Evolutionary conservation across 1,140 invertebrate genomes (phyloP).

Genomic region (Apis cerana): DNA sequence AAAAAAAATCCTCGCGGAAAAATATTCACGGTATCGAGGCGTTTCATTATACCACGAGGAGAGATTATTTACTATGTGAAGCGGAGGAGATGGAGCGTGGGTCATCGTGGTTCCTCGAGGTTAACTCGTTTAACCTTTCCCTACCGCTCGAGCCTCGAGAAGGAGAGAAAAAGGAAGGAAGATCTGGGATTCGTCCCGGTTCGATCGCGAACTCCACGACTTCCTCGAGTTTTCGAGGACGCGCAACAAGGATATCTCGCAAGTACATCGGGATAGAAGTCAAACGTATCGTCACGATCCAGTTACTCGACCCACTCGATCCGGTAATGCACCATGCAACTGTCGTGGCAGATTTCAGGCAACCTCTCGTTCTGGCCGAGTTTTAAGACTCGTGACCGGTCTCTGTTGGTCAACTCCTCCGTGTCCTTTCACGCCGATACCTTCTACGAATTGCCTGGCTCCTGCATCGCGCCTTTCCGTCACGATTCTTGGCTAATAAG

Average conservation of each 20-base stretch:
- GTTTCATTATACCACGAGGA: constrained; percentile 23
- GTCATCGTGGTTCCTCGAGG: constrained; percentile 59
- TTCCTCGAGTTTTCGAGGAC: constrained; percentile 26
- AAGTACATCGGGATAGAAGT: constrained; percentile 37
- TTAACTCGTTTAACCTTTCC: constrained; percentile 76
- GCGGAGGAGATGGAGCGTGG: constrained; percentile 60
- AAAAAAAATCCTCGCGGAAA: background rate
- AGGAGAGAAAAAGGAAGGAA: background rate
- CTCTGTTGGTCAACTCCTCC: background rate
- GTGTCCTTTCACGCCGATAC: background rate
- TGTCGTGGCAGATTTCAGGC: constrained; percentile 24
- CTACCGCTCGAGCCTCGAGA: background rate
- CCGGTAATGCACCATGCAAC: constrained; percentile 6
- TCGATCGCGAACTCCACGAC: constrained; percentile 15
- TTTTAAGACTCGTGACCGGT: constrained; percentile 15
- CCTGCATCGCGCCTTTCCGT: background rate
- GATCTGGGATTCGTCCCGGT: constrained; percentile 41
- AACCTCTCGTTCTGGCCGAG: constrained; percentile 28
- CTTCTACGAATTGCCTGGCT: constrained; percentile 26
- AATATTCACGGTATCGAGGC: background rate
- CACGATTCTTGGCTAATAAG: background rate
- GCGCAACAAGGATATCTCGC: constrained; percentile 7
- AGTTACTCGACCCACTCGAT: constrained; percentile 60
- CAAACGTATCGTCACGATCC: constrained; percentile 60
- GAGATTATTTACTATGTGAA: constrained; percentile 67